Percentiles rank a stretch among this genome's conserved stretches.
Evolutionary conservation across 2,888 invertebrate species (phyloP).

Genomic region (Adelphocoris suturalis): DNA sequence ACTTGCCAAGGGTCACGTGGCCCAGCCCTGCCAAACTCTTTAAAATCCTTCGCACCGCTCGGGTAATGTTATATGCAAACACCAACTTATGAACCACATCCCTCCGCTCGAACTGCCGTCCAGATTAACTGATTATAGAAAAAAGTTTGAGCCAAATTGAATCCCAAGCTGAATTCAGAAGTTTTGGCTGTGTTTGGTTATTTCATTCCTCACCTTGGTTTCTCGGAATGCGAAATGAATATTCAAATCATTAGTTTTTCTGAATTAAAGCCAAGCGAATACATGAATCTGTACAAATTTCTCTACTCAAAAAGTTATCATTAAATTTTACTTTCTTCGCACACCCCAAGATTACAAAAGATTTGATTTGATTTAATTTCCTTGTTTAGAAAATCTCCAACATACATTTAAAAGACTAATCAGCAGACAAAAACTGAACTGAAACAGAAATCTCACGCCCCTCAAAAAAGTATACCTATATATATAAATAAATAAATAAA

Average conservation of each 20-base stretch:
- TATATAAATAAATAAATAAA: no score
- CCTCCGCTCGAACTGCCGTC: neutral
- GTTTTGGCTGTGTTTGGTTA: neutral
- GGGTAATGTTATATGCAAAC: constrained; percentile 37
- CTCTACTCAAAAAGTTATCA: no score
- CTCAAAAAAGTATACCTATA: no score
- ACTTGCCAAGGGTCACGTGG: constrained; percentile 50
- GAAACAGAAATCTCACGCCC: no score
- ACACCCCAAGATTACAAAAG: no score
- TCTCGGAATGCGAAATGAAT: neutral
- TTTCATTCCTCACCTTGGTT: neutral
- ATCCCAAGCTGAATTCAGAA: neutral
- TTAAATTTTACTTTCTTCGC: no score
- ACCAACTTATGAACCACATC: neutral
- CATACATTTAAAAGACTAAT: no score
- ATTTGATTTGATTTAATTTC: no score
- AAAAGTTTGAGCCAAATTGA: neutral
- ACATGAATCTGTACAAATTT: no score
- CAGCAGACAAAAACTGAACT: no score
- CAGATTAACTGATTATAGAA: neutral
- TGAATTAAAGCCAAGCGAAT: neutral
- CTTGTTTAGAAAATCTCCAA: no score
- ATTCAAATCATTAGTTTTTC: neutral
- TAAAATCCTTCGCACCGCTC: constrained; percentile 11
- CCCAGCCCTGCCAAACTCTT: constrained; percentile 34